Evolutionary conservation across 2,797 vertebrate genomes (phyloP), one percentile per base, ranked within the genome.

Genomic region (Potorous gilbertii): DNA sequence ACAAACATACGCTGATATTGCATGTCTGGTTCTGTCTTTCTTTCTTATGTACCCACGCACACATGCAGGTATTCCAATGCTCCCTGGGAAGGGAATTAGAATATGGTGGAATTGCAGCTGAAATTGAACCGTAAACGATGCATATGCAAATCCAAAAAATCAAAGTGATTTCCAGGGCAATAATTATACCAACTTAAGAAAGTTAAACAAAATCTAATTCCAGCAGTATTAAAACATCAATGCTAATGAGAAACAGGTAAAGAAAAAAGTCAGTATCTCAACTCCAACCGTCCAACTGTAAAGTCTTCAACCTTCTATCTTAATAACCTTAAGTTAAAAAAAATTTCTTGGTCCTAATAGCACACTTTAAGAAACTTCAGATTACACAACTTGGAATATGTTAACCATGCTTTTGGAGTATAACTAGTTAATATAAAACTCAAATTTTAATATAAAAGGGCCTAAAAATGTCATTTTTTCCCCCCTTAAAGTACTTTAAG

Each of bases 391-490:
- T 46, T 81, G 8, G n/a, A 46, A 40, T 74, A 81, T 81, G 18
- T 10, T 81, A n/a, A 81, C 66, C n/a, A 81, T 10, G n/a, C 8
- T 81, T 46, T 46, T 24, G 66, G 18, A 46, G 66, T 81, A 40
- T 46, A 81, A 81, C 18, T 81, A 46, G 66, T 81, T 81, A 81
- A 74, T 40, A 74, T 74, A 74, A 74, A 74, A 91, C 81, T 90
- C 66, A 97, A 96, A 97, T 54, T n/a, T 90, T 95, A 94, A 50
- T 97, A 97, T 81, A 96, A 96, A 40, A 96, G 96, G 97, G 93
- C 74, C 59, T 95, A 24, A 93, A 96, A 96, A 97, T 59, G n/a
- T 95, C 94, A 96, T 55, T 92, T 90, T 40, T 1, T 95, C 62
- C 56, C 74, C 62, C 56, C 90, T 91, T 92, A 29, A 59, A 93